Percentiles rank a stretch among this genome's conserved stretches.
phyloP scores from a whole-genome alignment of 2,797 vertebrate species.

The Gastrophryne carolinensis region DNA sequence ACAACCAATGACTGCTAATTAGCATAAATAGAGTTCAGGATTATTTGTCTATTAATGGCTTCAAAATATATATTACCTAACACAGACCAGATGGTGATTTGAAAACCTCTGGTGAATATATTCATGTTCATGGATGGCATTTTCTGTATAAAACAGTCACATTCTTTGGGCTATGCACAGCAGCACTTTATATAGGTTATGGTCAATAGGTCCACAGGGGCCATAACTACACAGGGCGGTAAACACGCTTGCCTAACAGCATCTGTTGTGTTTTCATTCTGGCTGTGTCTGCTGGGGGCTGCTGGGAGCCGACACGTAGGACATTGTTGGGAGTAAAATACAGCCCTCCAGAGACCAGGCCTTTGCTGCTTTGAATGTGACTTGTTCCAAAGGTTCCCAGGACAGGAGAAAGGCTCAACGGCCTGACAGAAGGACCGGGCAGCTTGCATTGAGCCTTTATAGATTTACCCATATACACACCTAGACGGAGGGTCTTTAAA shows the following conservation, averaged over 20 bases:
- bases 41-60: background rate
- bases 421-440: conserved; percentile 64
- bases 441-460: conserved; percentile 55
- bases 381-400: conserved; percentile 57
- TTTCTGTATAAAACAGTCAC: background rate
- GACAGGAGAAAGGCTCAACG: conserved; percentile 55
- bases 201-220: conserved; percentile 56
- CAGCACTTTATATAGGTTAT: conserved; percentile 44
- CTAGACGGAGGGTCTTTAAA: conserved; percentile 58
- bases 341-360: conserved; percentile 59
- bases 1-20: no score
- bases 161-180: background rate
- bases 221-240: conserved; percentile 57
- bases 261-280: conserved; percentile 65
- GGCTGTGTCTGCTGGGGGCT: conserved; percentile 64
- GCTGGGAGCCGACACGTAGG: conserved; percentile 64
- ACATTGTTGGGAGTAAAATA: conserved; percentile 63
- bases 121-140: background rate
- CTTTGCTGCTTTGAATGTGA: conserved; percentile 51
- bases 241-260: conserved; percentile 66
- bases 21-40: background rate
- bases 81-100: background rate
- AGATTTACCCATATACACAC: conserved; percentile 54
- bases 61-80: background rate
- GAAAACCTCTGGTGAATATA: background rate